Evolutionary conservation across 2,888 invertebrate genomes (phyloP), one percentile per base, ranked within the genome.

Genomic region (Malthinus seriepunctatus): DNA sequence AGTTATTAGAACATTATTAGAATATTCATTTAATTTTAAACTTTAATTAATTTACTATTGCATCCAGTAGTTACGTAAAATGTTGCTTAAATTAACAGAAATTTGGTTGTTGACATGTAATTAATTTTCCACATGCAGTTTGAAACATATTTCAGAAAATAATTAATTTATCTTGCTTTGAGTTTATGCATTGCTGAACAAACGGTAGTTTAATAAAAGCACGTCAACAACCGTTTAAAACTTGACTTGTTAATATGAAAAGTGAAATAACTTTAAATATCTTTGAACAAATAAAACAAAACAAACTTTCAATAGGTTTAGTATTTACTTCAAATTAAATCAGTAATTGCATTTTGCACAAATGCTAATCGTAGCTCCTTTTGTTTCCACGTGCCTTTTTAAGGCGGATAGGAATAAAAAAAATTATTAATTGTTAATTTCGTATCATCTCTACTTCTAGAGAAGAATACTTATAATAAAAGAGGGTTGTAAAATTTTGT

Each of bases 71-170:
- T 38, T 56, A 56, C 46, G 51, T 56, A 56, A 32, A 32, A 35
- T 47, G 32, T 37, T 47, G 37, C 33, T 23, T 12, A 51, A 44
- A 50, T 37, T 31, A 51, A 51, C 50, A 4, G 38, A 51, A 38
- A 51, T 32, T 56, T 37, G 45, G 56, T 56, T 45, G 56, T 55
- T 55, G 55, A 56, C 56, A 51, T 50, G 56, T 56, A 56, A 56
- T 56, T 56, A 56, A 56, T 56, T 56, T 56, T 47, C 51, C 42
- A 44, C 46, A 47, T 56, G 56, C 56, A 56, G 46, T 51, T 56
- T 51, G 56, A 51, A 51, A 56, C 51, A 56, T 56, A 51, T 56
- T 56, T 56, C 32, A 46, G 51, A 56, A 23, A 23, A 23, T 56
- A 56, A 56, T 56, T 56, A 56, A 56, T 56, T 51, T 56, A 56